phyloP scores from a whole-genome alignment of 35 echinoderm and acorn worm species.

The Eucidaris tribuloides region DNA sequence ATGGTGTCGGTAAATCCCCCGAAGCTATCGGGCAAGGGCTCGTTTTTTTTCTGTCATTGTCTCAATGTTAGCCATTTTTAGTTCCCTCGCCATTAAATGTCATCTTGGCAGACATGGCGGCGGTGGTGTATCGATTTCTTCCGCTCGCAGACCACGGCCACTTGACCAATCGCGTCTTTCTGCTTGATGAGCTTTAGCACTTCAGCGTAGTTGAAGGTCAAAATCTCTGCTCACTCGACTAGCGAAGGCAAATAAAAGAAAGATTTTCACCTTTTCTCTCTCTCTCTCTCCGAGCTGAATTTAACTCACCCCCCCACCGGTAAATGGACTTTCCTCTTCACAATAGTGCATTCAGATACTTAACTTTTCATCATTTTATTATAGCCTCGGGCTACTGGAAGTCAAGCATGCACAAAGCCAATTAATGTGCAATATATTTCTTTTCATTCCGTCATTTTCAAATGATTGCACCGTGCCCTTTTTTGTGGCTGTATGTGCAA shows the following conservation, averaged over 20 bases:
- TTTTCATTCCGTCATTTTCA: conserved; percentile 5
- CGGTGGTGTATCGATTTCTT: conserved; percentile 14
- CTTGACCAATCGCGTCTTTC: conserved; percentile 3
- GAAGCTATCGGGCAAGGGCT: neutral
- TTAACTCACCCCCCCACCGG: neutral
- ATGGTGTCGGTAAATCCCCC: neutral
- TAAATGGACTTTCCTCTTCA: conserved; percentile 22
- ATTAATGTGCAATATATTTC: conserved; percentile 27
- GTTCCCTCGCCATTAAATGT: neutral
- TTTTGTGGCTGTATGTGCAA: too few species aligned
- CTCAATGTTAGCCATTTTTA: neutral
- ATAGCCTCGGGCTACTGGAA: neutral
- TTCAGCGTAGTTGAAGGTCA: conserved; percentile 12
- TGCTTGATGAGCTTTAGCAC: neutral
- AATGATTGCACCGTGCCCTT: too few species aligned
- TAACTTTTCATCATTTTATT: conserved; percentile 4
- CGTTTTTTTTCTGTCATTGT: neutral
- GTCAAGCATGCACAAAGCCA: conserved; percentile 17
- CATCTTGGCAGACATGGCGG: neutral
- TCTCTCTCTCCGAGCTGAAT: neutral
- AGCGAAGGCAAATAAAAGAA: neutral
- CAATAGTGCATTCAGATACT: conserved; percentile 36
- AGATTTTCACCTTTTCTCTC: neutral
- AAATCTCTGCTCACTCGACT: neutral
- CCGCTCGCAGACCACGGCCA: neutral